Conservation (phyloP, 1,140 invertebrate genomes). For the Diprion similis region DNA sequence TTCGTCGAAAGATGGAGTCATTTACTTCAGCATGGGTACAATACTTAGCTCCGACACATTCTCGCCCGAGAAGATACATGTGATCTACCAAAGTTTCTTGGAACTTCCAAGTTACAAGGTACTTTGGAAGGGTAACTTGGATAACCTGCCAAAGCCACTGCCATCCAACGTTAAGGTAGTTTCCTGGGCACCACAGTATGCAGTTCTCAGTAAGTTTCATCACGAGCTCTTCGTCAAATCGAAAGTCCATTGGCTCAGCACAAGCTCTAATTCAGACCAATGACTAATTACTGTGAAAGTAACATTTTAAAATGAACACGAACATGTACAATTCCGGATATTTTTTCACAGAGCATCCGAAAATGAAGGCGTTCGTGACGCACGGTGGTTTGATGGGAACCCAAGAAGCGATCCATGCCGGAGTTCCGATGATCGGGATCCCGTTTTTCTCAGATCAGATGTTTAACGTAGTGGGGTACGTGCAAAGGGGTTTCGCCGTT, state of each 20-base stretch:
- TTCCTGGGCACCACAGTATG: conserved; percentile 70
- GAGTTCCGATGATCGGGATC: conserved; percentile 56
- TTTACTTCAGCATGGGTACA: conserved; percentile 78
- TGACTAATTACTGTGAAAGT: too few species aligned
- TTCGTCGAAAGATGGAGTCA: conserved; percentile 70
- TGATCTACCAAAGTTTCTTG: conserved; percentile 40
- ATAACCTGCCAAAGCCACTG: conserved; percentile 47
- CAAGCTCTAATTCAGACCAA: too few species aligned
- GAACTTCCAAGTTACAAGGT: conserved; percentile 43
- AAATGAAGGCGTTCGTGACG: conserved; percentile 54
- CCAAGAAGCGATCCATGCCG: conserved; percentile 58
- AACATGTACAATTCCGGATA: too few species aligned
- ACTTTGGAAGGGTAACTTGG: conserved; percentile 38
- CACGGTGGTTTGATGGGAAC: conserved; percentile 60
- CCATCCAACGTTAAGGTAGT: conserved; percentile 67
- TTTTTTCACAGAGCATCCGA: conserved; percentile 18
- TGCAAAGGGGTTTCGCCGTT: conserved; percentile 31
- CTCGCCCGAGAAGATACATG: conserved; percentile 28
- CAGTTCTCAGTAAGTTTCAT: conserved; percentile 63
- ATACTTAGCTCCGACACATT: conserved; percentile 69
- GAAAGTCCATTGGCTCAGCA: too few species aligned
- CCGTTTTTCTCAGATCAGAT: conserved; percentile 54
- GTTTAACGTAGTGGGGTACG: conserved; percentile 43
- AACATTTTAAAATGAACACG: too few species aligned
- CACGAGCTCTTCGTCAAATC: too few species aligned